Base-by-base conservation (phyloP, 2,113 vertebrate genomes). In the Mohoua ochrocephala region DNA sequence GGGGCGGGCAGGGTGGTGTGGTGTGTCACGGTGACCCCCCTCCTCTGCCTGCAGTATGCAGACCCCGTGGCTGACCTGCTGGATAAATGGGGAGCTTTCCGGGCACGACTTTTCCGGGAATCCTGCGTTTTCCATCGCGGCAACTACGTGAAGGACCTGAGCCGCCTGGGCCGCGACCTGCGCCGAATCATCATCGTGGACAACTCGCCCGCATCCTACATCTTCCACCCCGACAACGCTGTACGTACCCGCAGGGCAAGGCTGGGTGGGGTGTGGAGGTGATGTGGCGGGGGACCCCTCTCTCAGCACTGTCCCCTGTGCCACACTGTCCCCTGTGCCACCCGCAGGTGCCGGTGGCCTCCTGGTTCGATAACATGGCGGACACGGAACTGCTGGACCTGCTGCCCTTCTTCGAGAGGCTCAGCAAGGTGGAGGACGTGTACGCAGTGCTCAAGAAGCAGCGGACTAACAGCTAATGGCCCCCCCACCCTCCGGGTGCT, bases 81-180 rank as follows among this genome's bases (percentile, higher is more conserved):
- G 98, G 99, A 99, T 97, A 99, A 99, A 87, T 99, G 99, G 98
- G 99, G 99, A 2, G 99, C 99, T 37, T 99, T 99, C 94, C 98
- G 98, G 8, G 98, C 98, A 26, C 99, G 99, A 3, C 99, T 99
- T 35, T 99, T 99, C 95, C 98, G 99, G 24, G 99, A 99, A 90
- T 99, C 99, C 0, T 99, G 99, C 0, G 99, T 99, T 84, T 99
- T 99, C 97, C 99, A 99, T 93, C 98, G 98, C 1, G 99, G 99
- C 61, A 99, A 99, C 97, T 99, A 99, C 0, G 99, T 99, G 13
- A 99, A 99, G 97, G 99, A 99, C 91, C 98, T 99, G 96, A 99
- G 99, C 97, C 98, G 99, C 50, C 97, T 99, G 93, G 99, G 99
- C 90, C 97, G 99, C 1, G 99, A 99, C 96, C 98, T 99, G 44